Base-by-base conservation (phyloP, 2,797 vertebrate species). In the Megaceryle alcyon region DNA sequence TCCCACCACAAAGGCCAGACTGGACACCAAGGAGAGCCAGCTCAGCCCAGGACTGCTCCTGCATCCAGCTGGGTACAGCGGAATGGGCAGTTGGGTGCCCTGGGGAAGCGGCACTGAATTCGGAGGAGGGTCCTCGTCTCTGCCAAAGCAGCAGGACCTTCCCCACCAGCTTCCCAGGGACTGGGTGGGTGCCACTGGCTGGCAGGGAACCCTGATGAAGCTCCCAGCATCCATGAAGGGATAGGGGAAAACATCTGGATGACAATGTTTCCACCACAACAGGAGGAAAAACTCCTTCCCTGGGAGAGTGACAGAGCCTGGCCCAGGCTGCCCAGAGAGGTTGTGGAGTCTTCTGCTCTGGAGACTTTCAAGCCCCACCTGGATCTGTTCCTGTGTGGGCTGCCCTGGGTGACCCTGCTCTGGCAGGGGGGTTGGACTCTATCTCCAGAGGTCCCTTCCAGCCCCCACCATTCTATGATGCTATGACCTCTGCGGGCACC, bases 31-130 rank as follows among this genome's bases (percentile, higher is more conserved):
- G 29, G 23, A 51, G 10, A 75, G 12, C 20, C 43, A 44, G 31
- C 26, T 48, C 71, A 71, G 39, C 35, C 8, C 0, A 0, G 0
- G 5, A 54, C 8, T 60, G 54, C 37, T 75, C 10, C 39, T 16
- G 20, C 15, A 16, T 12, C 16, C 54, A 20, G 25, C 33, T 26
- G 66, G 66, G 33, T 11, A 14, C 0, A 2, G 17, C 3, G 12
- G 44, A 29, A 21, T 23, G 39, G 57, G 29, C 63, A 61, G 77
- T 0, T 5, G 39, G 35, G 10, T 19, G n/a, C 13, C 61, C 60
- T 0, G 4, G 23, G 64, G 48, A 57, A 77, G 71, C 2, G 2
- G 33, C 26, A 12, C n/a, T 17, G 31, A 7, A 12, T 48, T 41
- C 1, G 1, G 61, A 48, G 12, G 48, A 53, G 71, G 39, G 15